A percentile compares a stretch with the other conserved stretches of the same genome.
phyloP scores from a whole-genome alignment of 2,888 invertebrate species.

The Willowsia nigromaculata region DNA sequence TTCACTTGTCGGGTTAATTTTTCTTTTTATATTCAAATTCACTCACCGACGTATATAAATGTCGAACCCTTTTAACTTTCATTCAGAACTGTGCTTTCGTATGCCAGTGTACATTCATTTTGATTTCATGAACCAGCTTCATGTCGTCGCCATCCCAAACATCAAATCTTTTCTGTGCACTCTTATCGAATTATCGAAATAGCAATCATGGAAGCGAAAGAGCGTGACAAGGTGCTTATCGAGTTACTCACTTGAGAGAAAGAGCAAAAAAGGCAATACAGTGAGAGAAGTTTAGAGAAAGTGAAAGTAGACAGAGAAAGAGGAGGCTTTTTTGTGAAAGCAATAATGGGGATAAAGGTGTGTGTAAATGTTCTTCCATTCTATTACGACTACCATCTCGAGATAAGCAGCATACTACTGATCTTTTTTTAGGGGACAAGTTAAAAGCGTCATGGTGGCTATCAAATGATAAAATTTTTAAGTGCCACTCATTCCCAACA shows the following conservation, averaged over 20 bases:
- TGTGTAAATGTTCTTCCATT: neutral
- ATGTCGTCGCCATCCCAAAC: neutral
- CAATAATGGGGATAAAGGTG: conserved; percentile 9
- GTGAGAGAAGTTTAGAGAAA: neutral
- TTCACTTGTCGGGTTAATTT: too few species aligned
- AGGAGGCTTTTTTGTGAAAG: neutral
- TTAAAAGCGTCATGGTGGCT: conserved; percentile 24
- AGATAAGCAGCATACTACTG: too few species aligned
- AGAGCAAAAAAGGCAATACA: neutral
- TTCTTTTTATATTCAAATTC: neutral
- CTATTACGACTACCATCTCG: neutral
- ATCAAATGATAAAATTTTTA: conserved; percentile 60
- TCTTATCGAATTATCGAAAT: neutral
- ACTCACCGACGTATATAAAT: too few species aligned
- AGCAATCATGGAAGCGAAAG: neutral
- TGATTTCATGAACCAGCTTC: neutral
- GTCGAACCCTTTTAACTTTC: too few species aligned
- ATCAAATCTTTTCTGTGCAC: conserved; percentile 12
- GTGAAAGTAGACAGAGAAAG: neutral
- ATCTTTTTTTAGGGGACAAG: neutral
- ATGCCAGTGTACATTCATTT: neutral
- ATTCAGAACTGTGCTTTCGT: neutral
- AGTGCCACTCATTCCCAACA: conserved; percentile 55
- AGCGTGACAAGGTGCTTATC: neutral
- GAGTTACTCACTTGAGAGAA: neutral